Conservation (phyloP, 2,888 invertebrate species). For the Drosophila anceps region DNA sequence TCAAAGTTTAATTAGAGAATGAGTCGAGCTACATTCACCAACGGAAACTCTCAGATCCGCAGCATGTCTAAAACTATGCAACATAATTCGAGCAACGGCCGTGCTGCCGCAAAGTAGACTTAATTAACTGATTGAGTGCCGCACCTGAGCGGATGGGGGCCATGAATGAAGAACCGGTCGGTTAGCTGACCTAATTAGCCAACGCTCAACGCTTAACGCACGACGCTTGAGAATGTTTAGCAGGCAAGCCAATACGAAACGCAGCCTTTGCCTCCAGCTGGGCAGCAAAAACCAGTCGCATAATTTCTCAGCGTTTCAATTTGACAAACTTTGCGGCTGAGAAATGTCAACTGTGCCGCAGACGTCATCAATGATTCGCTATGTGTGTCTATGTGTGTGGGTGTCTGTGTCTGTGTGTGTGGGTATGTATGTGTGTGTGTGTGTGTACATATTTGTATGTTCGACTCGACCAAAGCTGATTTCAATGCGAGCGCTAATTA, state of each 20-base stretch:
- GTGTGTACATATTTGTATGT: conserved; percentile 4
- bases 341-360: conserved; percentile 5
- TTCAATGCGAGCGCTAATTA: conserved; percentile 44
- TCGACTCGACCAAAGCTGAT: conserved; percentile 13
- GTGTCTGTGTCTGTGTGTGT: too few species aligned
- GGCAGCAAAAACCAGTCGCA: conserved; percentile 32
- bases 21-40: background rate
- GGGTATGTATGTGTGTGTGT: conserved; percentile 1
- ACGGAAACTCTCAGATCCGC: background rate
- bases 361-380: conserved; percentile 32
- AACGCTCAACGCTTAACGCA: conserved; percentile 25
- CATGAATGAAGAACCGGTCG: conserved; percentile 46
- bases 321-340: conserved; percentile 15
- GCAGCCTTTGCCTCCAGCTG: background rate
- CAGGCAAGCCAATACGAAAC: background rate
- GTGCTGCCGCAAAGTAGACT: conserved; percentile 27
- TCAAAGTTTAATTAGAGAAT: background rate
- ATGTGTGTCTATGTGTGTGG: too few species aligned
- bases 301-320: conserved; percentile 25
- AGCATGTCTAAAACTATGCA: conserved; percentile 25
- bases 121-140: background rate
- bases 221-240: conserved; percentile 37
- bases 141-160: background rate
- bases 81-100: background rate
- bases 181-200: conserved; percentile 40